A percentile compares a stretch with the other conserved stretches of the same genome.
These are phyloP conservation scores for Paraplagusia blochii DNA, from an alignment of 2,113 vertebrate genomes.

Conservation along the genomic window DNA sequence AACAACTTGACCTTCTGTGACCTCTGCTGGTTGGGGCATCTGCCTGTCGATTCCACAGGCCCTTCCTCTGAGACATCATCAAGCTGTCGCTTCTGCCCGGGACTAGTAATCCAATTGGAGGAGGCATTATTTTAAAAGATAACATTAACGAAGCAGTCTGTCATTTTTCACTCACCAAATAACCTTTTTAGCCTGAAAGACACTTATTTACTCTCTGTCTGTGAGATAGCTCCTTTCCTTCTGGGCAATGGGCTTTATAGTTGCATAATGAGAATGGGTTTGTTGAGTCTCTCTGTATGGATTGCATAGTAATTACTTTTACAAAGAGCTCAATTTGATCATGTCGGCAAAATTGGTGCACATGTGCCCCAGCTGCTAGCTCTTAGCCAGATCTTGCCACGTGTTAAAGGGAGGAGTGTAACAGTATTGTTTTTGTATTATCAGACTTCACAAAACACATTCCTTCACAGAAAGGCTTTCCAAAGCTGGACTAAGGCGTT, in stretches of 20 bases:
- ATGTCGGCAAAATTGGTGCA: constrained; percentile 49
- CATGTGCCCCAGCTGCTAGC: constrained; percentile 63
- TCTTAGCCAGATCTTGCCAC: constrained; percentile 22
- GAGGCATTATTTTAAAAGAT: constrained; percentile 45
- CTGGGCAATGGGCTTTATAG: constrained; percentile 13
- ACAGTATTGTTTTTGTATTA: constrained; percentile 24
- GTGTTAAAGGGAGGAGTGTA: constrained; percentile 33
- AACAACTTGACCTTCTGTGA: constrained; percentile 65
- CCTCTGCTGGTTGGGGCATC: constrained; percentile 64
- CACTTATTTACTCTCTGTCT: constrained; percentile 28
- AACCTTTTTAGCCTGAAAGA: not conserved
- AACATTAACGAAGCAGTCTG: constrained; percentile 26
- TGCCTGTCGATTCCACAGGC: constrained; percentile 54
- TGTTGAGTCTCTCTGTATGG: constrained; percentile 49
- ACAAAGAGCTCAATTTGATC: constrained; percentile 64
- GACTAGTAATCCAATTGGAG: constrained; percentile 47
- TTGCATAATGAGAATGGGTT: constrained; percentile 47
- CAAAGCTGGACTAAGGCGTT: constrained; percentile 49
- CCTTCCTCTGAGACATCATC: constrained; percentile 42
- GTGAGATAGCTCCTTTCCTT: constrained; percentile 28
- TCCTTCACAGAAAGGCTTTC: constrained; percentile 41
- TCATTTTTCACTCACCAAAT: constrained; percentile 23
- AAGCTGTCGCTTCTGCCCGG: constrained; percentile 49
- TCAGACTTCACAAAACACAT: constrained; percentile 35
- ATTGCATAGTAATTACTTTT: constrained; percentile 62